Evolutionary conservation across 37 sponge, comb jelly and placozoan species (phyloP).

Genomic region (Sycon ciliatum): DNA sequence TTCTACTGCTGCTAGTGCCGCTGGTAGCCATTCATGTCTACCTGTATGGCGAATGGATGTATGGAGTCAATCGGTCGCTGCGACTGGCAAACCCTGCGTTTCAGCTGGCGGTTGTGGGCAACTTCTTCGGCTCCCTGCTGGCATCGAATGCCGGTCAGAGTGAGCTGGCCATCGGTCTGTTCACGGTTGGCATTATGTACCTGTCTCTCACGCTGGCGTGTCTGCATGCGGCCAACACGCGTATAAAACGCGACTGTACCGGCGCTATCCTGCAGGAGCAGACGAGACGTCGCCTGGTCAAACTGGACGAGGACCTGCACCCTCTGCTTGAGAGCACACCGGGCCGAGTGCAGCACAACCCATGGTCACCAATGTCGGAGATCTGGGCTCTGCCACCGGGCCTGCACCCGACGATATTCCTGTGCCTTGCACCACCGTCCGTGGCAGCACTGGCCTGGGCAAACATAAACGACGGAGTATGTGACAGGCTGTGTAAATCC

Average conservation of each 20-base stretch:
- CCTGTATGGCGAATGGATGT: slow-evolving; percentile 13
- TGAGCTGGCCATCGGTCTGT: background rate
- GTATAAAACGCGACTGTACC: too few species aligned
- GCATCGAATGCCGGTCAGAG: background rate
- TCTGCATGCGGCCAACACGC: background rate
- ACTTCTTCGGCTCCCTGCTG: background rate
- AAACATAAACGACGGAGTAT: background rate
- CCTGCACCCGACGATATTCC: background rate
- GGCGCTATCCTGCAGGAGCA: background rate
- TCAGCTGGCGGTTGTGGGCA: background rate
- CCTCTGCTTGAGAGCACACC: too few species aligned
- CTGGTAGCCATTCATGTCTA: background rate
- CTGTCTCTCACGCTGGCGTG: background rate
- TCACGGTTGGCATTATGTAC: background rate
- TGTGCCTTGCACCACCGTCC: background rate
- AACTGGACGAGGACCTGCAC: background rate
- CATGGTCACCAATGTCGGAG: too few species aligned
- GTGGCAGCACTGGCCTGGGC: slow-evolving; percentile 8
- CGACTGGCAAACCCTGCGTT: background rate
- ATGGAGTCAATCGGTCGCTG: background rate
- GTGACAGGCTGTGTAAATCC: background rate
- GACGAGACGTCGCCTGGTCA: background rate
- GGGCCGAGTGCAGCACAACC: too few species aligned
- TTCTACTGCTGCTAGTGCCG: background rate
- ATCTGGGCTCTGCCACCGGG: too few species aligned